Percentiles rank a stretch among this genome's conserved stretches.
phyloP scores from a whole-genome alignment of 2,113 vertebrate species.

The Boleophthalmus pectinirostris region DNA sequence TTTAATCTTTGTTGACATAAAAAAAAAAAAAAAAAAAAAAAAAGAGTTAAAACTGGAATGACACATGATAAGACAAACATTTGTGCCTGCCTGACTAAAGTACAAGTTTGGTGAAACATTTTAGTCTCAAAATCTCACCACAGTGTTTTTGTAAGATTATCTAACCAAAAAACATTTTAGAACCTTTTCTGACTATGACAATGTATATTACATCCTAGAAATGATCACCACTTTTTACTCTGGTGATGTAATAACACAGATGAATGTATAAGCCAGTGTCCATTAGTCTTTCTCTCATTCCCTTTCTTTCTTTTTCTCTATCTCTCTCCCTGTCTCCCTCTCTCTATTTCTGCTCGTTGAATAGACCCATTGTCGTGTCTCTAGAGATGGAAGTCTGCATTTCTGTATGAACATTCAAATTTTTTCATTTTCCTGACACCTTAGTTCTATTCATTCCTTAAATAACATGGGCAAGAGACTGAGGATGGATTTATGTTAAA shows the following conservation, averaged over 20 bases:
- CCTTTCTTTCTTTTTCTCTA: neutral
- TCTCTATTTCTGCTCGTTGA: conserved; percentile 7
- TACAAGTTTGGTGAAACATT: too few species aligned
- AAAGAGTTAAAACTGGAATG: too few species aligned
- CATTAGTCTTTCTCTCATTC: conserved; percentile 7
- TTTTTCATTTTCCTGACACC: conserved; percentile 12
- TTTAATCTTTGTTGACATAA: neutral
- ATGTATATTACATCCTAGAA: neutral
- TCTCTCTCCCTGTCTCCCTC: conserved; percentile 24
- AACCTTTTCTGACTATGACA: neutral
- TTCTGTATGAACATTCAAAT: conserved; percentile 13
- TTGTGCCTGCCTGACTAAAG: too few species aligned
- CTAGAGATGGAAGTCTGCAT: conserved; percentile 22
- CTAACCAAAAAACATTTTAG: neutral
- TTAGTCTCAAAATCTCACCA: too few species aligned
- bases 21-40: too few species aligned
- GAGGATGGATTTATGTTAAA: neutral
- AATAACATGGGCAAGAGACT: neutral
- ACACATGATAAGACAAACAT: too few species aligned
- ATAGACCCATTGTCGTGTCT: conserved; percentile 2
- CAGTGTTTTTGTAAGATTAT: too few species aligned
- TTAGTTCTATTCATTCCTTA: neutral
- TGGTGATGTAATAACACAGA: conserved; percentile 9
- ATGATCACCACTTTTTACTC: neutral
- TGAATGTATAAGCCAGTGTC: conserved; percentile 38